Base-by-base conservation (phyloP, 2,888 invertebrate genomes). In the Phyllotreta cruciferae region DNA sequence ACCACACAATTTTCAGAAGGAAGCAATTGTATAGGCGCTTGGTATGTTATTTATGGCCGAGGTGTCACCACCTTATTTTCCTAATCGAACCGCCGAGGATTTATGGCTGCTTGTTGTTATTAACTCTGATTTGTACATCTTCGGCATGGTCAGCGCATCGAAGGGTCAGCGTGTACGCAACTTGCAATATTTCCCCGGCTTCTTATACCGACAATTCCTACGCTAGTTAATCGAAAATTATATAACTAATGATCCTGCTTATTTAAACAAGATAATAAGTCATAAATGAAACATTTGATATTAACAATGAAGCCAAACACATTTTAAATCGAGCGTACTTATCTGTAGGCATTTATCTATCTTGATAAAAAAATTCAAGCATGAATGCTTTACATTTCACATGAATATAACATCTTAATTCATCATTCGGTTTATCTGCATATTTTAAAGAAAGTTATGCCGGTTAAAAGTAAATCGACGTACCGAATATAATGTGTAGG, bases 41-140 rank as follows among this genome's bases (percentile, higher is more conserved):
- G 63, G 63, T 57, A 10, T 14, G 64, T 70, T 63, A 71, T 71
- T 69, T 71, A 71, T 68, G 53, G 64, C 67, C 35, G 38, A 55
- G 62, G 56, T 68, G 71, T 71, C 71, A 68, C 66, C 71, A 69
- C 68, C 71, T 71, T 66, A 68, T 69, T 68, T 66, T 69, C 66
- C 63, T 68, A 71, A 70, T 70, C 70, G 69, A 64, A 56, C 62
- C 47, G 53, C 42, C 24, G 47, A 58, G 61, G 67, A 70, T 68
- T 70, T 68, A 70, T 53, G 56, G 61, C 55, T 13, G 57, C 13
- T 36, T 60, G 54, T 64, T 64, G 67, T 63, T 66, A 66, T 68
- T 70, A 63, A 60, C 61, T 60, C 66, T 61, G 52, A 54, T 47
- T 62, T 53, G 65, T 47, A 47, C 10, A 24, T 24, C 24, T 63